Conservation (phyloP, 2,797 vertebrate genomes). For the Cyprinodon diabolis region DNA sequence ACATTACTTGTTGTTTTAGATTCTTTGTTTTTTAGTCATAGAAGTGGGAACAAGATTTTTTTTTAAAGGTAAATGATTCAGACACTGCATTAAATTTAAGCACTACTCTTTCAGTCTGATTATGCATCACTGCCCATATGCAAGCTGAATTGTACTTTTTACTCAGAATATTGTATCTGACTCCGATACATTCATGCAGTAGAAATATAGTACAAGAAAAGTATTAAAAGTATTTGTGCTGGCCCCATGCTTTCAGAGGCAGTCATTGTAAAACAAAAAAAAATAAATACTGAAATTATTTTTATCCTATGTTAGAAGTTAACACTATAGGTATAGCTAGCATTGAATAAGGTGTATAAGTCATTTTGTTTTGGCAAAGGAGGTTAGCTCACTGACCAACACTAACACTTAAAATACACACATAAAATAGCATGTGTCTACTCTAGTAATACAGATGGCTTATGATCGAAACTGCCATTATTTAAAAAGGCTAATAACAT, state of each 20-base stretch:
- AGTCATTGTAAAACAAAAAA: not conserved
- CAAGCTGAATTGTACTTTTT: not conserved
- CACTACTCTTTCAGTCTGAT: not conserved
- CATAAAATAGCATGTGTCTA: too few species aligned
- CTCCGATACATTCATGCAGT: too few species aligned
- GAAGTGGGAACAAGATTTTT: conserved; percentile 11
- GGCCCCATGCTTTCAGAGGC: not conserved
- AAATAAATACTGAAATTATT: not conserved
- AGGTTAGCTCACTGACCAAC: too few species aligned
- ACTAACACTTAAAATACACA: too few species aligned
- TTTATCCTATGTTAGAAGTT: not conserved
- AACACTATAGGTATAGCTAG: not conserved
- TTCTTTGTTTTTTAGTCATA: conserved; percentile 19
- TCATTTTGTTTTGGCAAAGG: too few species aligned
- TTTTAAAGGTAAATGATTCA: conserved; percentile 12
- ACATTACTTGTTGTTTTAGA: conserved; percentile 33
- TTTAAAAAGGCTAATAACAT: too few species aligned
- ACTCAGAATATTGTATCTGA: not conserved
- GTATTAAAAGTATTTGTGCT: not conserved
- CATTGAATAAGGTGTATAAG: not conserved
- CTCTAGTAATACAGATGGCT: too few species aligned
- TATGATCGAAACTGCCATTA: too few species aligned
- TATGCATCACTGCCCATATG: not conserved
- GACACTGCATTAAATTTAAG: not conserved
- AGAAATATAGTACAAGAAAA: not conserved